Percentiles rank a stretch among this genome's conserved stretches.
phyloP scores from a whole-genome alignment of 2,797 vertebrate genomes.

The Enteromius viviparus region DNA sequence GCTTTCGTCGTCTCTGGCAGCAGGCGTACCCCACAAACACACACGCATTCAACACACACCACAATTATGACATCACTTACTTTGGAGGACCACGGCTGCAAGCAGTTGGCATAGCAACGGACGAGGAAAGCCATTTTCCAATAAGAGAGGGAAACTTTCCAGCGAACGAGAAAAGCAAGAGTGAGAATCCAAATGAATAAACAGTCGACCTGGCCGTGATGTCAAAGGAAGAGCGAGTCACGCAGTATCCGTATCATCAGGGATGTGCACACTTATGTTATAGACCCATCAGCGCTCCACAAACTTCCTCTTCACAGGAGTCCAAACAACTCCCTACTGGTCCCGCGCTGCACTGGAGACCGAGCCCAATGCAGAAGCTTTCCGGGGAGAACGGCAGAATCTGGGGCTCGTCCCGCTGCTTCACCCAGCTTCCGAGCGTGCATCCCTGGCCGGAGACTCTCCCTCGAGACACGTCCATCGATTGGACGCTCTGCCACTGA shows the following conservation, averaged over 20 bases:
- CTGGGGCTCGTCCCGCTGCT: conserved; percentile 20
- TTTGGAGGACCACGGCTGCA: conserved; percentile 99
- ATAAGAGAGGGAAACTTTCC: conserved; percentile 82
- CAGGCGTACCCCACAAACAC: conserved; percentile 26
- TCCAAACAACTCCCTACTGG: background rate
- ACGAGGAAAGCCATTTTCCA: conserved; percentile 98
- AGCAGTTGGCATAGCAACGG: conserved; percentile 99
- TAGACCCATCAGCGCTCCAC: background rate
- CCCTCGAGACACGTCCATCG: conserved; percentile 83
- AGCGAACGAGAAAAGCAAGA: conserved; percentile 60
- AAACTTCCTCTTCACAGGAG: conserved; percentile 8
- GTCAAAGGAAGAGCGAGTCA: background rate
- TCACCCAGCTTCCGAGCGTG: conserved; percentile 70
- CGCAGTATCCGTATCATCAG: conserved; percentile 3
- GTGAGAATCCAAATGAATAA: background rate
- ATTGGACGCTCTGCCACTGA: conserved; percentile 88
- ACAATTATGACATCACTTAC: conserved; percentile 90
- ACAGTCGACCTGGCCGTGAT: background rate
- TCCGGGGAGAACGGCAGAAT: conserved; percentile 26
- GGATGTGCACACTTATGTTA: background rate
- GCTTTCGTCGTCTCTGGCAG: background rate
- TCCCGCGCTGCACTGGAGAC: background rate
- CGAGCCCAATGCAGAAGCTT: conserved; percentile 29
- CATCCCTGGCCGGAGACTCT: conserved; percentile 61
- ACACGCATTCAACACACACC: conserved; percentile 65